Evolutionary conservation across 2,888 invertebrate species (phyloP).

Genomic region (Lottia scabra): DNA sequence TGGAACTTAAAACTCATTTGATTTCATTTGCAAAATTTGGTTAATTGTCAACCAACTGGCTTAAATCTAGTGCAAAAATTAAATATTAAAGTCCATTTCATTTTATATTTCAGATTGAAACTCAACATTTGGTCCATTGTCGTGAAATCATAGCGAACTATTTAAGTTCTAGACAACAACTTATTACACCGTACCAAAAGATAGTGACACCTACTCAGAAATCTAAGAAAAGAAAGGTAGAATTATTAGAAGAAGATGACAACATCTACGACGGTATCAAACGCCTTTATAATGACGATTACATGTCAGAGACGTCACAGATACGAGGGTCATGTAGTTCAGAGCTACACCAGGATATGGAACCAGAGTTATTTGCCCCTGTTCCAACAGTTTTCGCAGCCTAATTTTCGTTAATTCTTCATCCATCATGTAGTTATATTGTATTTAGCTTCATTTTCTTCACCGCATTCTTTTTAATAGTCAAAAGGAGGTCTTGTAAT

Average conservation of each 20-base stretch:
- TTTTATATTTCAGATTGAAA: conserved; percentile 53
- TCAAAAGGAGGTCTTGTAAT: too few species aligned
- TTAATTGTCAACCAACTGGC: too few species aligned
- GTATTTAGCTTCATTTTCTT: too few species aligned
- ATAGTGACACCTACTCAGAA: conserved; percentile 29
- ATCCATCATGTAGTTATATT: too few species aligned
- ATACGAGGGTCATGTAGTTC: conserved; percentile 51
- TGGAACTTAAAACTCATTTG: too few species aligned
- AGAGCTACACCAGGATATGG: conserved; percentile 52
- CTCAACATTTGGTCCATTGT: conserved; percentile 56
- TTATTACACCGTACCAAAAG: conserved; percentile 42
- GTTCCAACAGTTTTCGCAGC: conserved; percentile 31
- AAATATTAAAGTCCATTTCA: too few species aligned
- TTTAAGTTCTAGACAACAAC: conserved; percentile 38
- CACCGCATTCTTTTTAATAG: too few species aligned
- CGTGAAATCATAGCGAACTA: conserved; percentile 52
- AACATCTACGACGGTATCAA: conserved; percentile 66
- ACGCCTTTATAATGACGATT: conserved; percentile 61
- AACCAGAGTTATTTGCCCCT: conserved; percentile 29
- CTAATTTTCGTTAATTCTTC: conserved; percentile 9
- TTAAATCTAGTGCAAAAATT: too few species aligned
- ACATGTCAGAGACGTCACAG: conserved; percentile 14
- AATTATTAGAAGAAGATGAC: conserved; percentile 48
- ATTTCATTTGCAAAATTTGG: too few species aligned
- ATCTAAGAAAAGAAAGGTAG: conserved; percentile 61